Conservation (phyloP, 2,797 vertebrate species). For the Macrochelys suwanniensis region DNA sequence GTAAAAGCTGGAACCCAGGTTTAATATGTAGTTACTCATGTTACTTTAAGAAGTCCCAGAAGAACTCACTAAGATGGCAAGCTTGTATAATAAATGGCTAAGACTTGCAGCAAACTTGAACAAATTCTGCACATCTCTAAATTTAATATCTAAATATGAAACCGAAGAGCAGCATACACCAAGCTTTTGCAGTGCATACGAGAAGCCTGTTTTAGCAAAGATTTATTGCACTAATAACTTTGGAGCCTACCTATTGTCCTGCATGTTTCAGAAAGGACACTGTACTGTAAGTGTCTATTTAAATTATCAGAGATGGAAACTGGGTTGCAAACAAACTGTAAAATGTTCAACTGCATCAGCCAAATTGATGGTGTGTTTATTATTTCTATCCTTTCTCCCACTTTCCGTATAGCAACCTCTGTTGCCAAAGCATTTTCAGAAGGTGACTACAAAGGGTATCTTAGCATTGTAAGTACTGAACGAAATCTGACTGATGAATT, state of each 20-base stretch:
- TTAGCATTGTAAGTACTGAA: constrained; percentile 38
- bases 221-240: constrained; percentile 26
- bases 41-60: constrained; percentile 6
- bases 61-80: background rate
- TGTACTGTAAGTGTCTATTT: background rate
- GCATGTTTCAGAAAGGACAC: constrained; percentile 10
- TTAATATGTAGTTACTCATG: background rate
- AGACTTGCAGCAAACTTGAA: constrained; percentile 12
- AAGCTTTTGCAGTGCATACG: background rate
- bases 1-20: background rate
- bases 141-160: constrained; percentile 7
- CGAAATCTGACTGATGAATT: constrained; percentile 33
- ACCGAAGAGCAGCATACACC: background rate
- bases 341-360: constrained; percentile 26
- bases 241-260: background rate
- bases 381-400: constrained; percentile 13
- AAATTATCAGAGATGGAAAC: constrained; percentile 34
- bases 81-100: background rate
- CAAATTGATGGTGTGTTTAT: constrained; percentile 32
- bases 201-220: background rate
- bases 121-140: background rate
- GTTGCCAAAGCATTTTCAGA: constrained; percentile 51
- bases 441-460: constrained; percentile 46
- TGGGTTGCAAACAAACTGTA: constrained; percentile 48
- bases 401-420: constrained; percentile 28